Conservation (phyloP, 1,140 invertebrate species). For the Polypedilum vanderplanki region DNA sequence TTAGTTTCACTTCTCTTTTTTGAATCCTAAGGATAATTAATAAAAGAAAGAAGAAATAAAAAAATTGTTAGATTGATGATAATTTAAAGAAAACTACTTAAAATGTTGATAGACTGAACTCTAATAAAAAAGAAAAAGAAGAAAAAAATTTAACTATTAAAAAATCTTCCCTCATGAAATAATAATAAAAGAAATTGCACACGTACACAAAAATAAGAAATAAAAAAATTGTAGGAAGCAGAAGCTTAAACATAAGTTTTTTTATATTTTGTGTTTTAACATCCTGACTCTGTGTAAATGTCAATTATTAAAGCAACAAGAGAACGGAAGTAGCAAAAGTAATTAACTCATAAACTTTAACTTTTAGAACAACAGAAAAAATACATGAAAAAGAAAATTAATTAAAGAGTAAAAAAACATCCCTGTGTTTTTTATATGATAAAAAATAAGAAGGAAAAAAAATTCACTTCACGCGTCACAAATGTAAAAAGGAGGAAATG, state of each 20-base stretch:
- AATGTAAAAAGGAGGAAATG: not conserved
- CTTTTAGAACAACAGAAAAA: not conserved
- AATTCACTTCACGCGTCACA: not conserved
- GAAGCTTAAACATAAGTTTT: not conserved
- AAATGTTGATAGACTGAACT: constrained; percentile 10
- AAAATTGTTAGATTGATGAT: constrained; percentile 7
- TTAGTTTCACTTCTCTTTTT: not conserved
- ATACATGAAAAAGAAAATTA: not conserved
- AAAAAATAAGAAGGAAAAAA: not conserved
- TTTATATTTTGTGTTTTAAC: not conserved
- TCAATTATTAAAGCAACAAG: constrained; percentile 17
- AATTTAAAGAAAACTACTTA: not conserved
- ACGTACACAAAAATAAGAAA: too few relatives aligned
- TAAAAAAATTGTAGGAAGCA: not conserved
- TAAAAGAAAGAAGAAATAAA: not conserved
- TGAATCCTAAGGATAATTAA: not conserved
- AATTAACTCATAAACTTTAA: constrained; percentile 9
- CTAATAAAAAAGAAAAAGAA: not conserved
- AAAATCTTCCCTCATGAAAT: not conserved
- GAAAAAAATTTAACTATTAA: not conserved
- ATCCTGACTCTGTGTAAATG: constrained; percentile 25
- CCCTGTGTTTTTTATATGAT: constrained; percentile 4
- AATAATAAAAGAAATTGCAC: too few relatives aligned
- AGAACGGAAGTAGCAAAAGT: not conserved
- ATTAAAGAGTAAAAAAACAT: not conserved